Evolutionary conservation across 2,888 invertebrate species (phyloP), one percentile per base, ranked within the genome.

Genomic region (Leptopterna dolabrata): DNA sequence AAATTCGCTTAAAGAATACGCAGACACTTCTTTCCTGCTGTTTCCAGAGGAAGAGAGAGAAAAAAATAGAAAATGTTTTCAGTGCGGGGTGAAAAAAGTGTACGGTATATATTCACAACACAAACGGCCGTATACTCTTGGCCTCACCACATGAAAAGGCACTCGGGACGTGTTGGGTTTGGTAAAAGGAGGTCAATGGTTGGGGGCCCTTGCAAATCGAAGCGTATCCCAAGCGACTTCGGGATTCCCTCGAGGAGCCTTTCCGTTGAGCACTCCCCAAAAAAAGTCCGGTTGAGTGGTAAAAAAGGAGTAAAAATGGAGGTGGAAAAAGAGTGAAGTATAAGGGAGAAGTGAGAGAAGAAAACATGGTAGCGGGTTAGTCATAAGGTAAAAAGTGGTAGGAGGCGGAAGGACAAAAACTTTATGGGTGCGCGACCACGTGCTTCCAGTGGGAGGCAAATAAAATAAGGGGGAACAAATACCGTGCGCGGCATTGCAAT

Each of bases 111-210:
- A 63, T 63, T 63, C 63, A 63, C 63, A 63, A 63, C 63, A n/a
- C 78, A 47, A 78, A 19, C 45, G 43, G 45, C 27, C 43, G 14
- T 78, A 43, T 14, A 43, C 45, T 78, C 78, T 14, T 19, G 14
- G 45, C 45, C n/a, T 27, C 27, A 29, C 55, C 81, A 51, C 81
- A 36, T 51, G 81, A 55, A 81, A 81, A 81, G 81, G 51, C 81
- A 30, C 55, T 47, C 51, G 55, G 81, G 51, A 81, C 81, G 55
- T 81, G 81, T 47, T 51, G 51, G 81, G 81, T 51, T 81, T 81
- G 51, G 81, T n/a, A 81, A 81, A 45, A 55, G 45, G 45, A 81
- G 81, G 81, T 81, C 81, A 81, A 81, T 81, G 81, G 47, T 81
- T 81, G 81, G 30, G 63, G 36, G 73, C 73, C 19, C 73, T 73